Base-by-base conservation (phyloP, 2,797 vertebrate species). In the Cuculus canorus region DNA sequence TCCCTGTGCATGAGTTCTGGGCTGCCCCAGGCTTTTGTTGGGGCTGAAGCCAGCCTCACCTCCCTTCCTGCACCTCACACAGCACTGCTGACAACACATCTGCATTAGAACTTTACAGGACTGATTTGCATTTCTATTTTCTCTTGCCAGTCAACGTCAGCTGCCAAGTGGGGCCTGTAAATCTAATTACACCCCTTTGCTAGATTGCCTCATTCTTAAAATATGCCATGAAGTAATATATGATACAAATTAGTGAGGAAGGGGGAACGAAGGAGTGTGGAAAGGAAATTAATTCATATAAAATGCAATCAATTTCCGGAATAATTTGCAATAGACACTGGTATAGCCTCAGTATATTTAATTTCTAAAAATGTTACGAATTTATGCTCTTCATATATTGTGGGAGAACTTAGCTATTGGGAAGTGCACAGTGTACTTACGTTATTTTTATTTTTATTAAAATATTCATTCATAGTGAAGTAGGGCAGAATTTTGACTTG, bases 221-320 rank as follows among this genome's bases (percentile, higher is more conserved):
- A 93, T 68, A 87, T 81, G 89, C 37, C 81, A 95, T 88, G 93
- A 93, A 90, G 90, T 90, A 92, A 95, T 73, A 80, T 30, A 88
- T 43, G 86, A 96, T 75, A 93, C 19, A 95, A 88, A 95, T 95
- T 80, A 88, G 77, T 65, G 64, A 56, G 60, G 73, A 54, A 60
- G 47, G 57, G 47, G 57, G 50, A 43, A 72, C 84, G 19, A 82
- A 92, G 88, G 72, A 48, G 17, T 76, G 68, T 85, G 53, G 64
- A 96, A 96, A 96, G 81, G 90, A 95, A 95, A 96, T 91, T 87
- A 88, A 88, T 92, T 82, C 91, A 86, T 95, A 95, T 54, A 85
- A 95, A 96, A 95, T 41, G 72, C 65, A 93, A 94, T 87, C 50
- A 71, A 82, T 95, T 95, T 96, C 61, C 39, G 37, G 71, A 87